Percentiles rank a stretch among this genome's conserved stretches.
These are phyloP conservation scores for Sinonovacula constricta DNA, from an alignment of 1,140 invertebrate species.

Conservation along the genomic window DNA sequence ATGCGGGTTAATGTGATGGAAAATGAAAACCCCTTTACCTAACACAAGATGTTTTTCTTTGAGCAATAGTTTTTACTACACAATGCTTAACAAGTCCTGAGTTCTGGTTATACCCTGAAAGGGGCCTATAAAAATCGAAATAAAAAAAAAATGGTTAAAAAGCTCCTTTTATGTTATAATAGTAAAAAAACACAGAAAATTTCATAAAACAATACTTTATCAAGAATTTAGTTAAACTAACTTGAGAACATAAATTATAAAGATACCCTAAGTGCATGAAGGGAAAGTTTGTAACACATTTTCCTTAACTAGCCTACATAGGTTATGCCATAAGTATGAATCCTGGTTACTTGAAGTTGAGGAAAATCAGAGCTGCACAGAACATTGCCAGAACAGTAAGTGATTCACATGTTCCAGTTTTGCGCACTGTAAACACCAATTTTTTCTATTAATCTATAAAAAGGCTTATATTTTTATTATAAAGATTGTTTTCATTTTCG, in stretches of 20 bases:
- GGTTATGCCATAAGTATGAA: constrained; percentile 96
- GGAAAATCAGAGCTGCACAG: constrained; percentile 98
- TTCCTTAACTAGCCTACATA: constrained; percentile 89
- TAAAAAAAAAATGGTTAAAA: background rate
- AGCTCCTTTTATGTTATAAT: background rate
- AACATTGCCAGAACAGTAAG: constrained; percentile 97
- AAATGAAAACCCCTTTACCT: too few species aligned
- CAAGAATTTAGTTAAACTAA: too few species aligned
- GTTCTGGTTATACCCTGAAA: background rate
- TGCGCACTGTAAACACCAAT: too few species aligned
- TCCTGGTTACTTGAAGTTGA: constrained; percentile 97
- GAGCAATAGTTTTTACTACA: too few species aligned
- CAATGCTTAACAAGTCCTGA: too few species aligned
- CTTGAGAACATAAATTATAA: too few species aligned
- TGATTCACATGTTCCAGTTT: too few species aligned
- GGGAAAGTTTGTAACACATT: constrained; percentile 61
- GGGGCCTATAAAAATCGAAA: background rate
- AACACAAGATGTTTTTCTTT: too few species aligned
- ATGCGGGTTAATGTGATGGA: too few species aligned
- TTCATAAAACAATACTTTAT: background rate
- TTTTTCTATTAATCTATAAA: too few species aligned
- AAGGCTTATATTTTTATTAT: too few species aligned
- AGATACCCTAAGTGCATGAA: background rate
- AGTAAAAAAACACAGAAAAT: background rate
- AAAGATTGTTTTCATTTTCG: too few species aligned